These are phyloP conservation scores for Sternarchorhynchus goeldii DNA, from an alignment of 2,797 vertebrate genomes.

Conservation along the genomic window DNA sequence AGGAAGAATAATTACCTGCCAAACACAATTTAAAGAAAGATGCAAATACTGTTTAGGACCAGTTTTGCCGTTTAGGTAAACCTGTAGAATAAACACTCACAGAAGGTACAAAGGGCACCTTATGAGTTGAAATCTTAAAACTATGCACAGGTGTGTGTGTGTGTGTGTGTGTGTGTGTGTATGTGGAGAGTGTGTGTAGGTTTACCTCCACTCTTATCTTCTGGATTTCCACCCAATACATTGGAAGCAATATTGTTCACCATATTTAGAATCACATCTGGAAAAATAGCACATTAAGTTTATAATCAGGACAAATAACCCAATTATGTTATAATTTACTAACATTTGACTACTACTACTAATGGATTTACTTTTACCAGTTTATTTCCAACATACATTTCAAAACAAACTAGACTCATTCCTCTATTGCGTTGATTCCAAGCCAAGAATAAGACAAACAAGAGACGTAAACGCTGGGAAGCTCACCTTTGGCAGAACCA, in stretches of 20 bases:
- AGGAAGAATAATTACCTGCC: conserved; percentile 30
- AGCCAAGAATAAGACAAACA: neutral
- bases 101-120: too few relatives aligned
- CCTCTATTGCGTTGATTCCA: too few relatives aligned
- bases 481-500: conserved; percentile 83
- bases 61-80: too few relatives aligned
- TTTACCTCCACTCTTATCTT: conserved; percentile 64
- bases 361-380: too few relatives aligned
- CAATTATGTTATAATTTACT: too few relatives aligned
- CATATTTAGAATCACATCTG: conserved; percentile 97
- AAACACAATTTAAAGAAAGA: conserved; percentile 4
- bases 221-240: conserved; percentile 86
- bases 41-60: too few relatives aligned
- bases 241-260: conserved; percentile 96
- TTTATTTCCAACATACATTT: too few relatives aligned
- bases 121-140: too few relatives aligned
- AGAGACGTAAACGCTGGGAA: neutral
- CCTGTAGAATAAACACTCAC: too few relatives aligned
- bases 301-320: neutral
- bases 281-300: conserved; percentile 34
- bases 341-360: too few relatives aligned
- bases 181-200: neutral
- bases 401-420: too few relatives aligned
- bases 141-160: too few relatives aligned
- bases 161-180: neutral